Percentiles rank a stretch among this genome's conserved stretches.
Conservation (phyloP, 2,797 vertebrate species). For the Cetoscarus ocellatus region DNA sequence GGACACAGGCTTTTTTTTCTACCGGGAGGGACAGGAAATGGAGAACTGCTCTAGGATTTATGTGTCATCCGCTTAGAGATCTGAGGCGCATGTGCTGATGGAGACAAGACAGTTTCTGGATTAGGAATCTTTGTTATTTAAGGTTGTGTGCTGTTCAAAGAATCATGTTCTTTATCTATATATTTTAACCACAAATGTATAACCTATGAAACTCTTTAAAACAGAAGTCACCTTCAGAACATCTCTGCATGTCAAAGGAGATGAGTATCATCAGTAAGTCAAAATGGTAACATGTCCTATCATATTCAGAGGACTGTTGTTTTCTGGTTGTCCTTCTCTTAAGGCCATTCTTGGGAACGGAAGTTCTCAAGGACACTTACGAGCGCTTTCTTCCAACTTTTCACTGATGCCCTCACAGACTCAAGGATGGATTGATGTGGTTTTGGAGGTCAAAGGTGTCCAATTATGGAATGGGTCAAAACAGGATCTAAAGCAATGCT, state of each 20-base stretch:
- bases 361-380: not conserved
- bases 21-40: not conserved
- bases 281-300: not conserved
- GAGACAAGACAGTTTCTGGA: not conserved
- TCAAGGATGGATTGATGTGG: too few species aligned
- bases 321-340: not conserved
- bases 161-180: not conserved
- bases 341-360: too few species aligned
- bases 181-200: not conserved
- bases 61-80: not conserved
- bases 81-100: not conserved
- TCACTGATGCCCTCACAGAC: too few species aligned
- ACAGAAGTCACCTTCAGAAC: not conserved
- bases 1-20: slow-evolving; percentile 8
- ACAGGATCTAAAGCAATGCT: too few species aligned
- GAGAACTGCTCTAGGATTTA: slow-evolving; percentile 2
- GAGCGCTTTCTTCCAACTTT: too few species aligned
- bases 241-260: not conserved
- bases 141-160: not conserved
- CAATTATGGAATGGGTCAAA: too few species aligned
- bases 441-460: too few species aligned
- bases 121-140: not conserved
- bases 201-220: not conserved
- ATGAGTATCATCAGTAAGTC: slow-evolving; percentile 1
- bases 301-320: not conserved